phyloP scores from a whole-genome alignment of 35 echinoderm and acorn worm species.

The Diadema setosum region DNA sequence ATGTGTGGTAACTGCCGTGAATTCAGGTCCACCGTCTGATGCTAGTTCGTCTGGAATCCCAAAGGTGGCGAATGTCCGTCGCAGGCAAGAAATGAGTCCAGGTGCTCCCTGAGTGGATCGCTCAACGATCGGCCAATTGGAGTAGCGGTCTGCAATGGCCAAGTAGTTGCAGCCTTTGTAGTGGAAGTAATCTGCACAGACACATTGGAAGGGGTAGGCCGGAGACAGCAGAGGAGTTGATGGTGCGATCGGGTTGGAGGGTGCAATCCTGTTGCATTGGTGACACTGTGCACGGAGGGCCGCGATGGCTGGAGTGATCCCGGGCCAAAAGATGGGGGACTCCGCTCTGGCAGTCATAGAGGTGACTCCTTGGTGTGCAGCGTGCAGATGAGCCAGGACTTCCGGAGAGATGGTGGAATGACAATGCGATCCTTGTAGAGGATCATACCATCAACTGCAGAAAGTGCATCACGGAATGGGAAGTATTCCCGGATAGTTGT shows the following conservation, averaged over 20 bases:
- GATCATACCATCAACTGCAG: conserved; percentile 11
- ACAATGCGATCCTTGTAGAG: conserved; percentile 35
- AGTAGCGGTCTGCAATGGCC: conserved; percentile 4
- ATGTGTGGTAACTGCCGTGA: neutral
- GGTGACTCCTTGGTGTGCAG: neutral
- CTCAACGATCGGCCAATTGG: conserved; percentile 6
- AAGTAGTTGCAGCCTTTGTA: conserved; percentile 35
- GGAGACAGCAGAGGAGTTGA: neutral
- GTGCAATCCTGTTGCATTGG: conserved; percentile 29
- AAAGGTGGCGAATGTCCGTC: conserved; percentile 43
- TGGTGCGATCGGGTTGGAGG: neutral
- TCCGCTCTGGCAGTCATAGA: conserved; percentile 14
- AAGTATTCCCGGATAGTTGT: neutral
- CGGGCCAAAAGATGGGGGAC: conserved; percentile 4
- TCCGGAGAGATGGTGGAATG: conserved; percentile 23
- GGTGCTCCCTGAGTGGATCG: neutral
- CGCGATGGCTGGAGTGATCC: neutral
- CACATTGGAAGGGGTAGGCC: neutral
- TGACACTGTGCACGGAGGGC: neutral
- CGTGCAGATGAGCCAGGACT: neutral
- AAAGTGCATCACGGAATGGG: neutral
- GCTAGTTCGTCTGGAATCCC: conserved; percentile 26
- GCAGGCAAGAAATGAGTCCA: conserved; percentile 13
- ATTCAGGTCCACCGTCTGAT: conserved; percentile 16
- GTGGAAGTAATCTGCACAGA: conserved; percentile 33